phyloP scores from a whole-genome alignment of 2,113 vertebrate genomes.

The Cebidichthys violaceus region DNA sequence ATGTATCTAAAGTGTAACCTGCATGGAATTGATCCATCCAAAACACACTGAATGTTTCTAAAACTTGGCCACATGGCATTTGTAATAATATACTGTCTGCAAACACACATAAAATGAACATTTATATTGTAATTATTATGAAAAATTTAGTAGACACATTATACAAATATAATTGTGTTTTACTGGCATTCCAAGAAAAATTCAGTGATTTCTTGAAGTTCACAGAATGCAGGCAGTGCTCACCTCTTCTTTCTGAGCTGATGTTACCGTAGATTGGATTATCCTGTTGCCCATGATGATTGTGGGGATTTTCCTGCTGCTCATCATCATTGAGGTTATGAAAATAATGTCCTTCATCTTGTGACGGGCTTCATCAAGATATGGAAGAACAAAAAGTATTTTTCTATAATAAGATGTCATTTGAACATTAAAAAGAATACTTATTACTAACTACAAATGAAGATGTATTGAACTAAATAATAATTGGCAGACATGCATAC shows the following conservation, averaged over 20 bases:
- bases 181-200: too few species aligned
- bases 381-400: neutral
- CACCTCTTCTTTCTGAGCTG: slow-evolving; percentile 66
- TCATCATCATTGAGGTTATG: slow-evolving; percentile 42
- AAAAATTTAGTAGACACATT: neutral
- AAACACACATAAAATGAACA: neutral
- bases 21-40: neutral
- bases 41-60: neutral
- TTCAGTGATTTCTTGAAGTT: neutral
- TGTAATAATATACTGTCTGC: neutral
- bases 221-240: slow-evolving; percentile 6
- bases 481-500: neutral
- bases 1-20: neutral
- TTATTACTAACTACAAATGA: neutral
- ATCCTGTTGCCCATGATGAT: slow-evolving; percentile 61
- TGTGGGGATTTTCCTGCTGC: slow-evolving; percentile 45
- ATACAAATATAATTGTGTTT: neutral
- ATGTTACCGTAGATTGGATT: slow-evolving; percentile 87
- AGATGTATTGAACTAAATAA: neutral
- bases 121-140: neutral
- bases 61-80: neutral
- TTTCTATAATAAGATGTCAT: neutral
- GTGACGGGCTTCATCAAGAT: slow-evolving; percentile 45
- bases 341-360: slow-evolving; percentile 60
- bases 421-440: neutral